These are phyloP conservation scores for Agrotis clavis DNA, from an alignment of 2,888 invertebrate genomes.

Conservation along the genomic window DNA sequence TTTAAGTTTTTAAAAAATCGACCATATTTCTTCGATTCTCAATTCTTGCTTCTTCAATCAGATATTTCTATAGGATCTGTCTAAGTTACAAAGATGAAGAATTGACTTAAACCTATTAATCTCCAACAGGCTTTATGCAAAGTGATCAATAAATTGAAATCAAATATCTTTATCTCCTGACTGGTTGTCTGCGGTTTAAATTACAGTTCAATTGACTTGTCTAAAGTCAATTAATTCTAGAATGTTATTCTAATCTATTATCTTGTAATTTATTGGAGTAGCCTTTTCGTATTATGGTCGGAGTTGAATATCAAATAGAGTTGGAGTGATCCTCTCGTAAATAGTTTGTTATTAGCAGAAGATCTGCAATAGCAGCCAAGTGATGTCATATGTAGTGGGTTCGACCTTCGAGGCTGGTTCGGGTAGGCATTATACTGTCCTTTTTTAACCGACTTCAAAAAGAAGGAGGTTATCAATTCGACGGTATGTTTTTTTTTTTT, in stretches of 20 bases:
- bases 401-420: too few relatives aligned
- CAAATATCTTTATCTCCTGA: constrained; percentile 43
- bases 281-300: not conserved
- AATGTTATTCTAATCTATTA: constrained; percentile 48
- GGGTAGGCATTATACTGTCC: too few relatives aligned
- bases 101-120: constrained; percentile 52
- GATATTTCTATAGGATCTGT: constrained; percentile 16
- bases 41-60: not conserved
- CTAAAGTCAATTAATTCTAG: constrained; percentile 50
- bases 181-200: constrained; percentile 39
- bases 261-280: constrained; percentile 26
- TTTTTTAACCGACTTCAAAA: too few relatives aligned
- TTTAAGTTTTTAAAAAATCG: not conserved
- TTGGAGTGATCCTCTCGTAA: too few relatives aligned
- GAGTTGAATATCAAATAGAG: too few relatives aligned
- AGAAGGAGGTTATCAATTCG: too few relatives aligned
- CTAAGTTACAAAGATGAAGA: constrained; percentile 20
- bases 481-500: too few relatives aligned
- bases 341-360: too few relatives aligned
- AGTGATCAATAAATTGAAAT: constrained; percentile 53
- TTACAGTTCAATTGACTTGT: constrained; percentile 48
- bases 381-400: too few relatives aligned
- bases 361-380: too few relatives aligned
- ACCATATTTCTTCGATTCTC: not conserved
- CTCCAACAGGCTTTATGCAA: constrained; percentile 26